Evolutionary conservation across 23 tunicate genomes (phyloP), one percentile per base, ranked within the genome.

Genomic region (Phallusia fumigata): DNA sequence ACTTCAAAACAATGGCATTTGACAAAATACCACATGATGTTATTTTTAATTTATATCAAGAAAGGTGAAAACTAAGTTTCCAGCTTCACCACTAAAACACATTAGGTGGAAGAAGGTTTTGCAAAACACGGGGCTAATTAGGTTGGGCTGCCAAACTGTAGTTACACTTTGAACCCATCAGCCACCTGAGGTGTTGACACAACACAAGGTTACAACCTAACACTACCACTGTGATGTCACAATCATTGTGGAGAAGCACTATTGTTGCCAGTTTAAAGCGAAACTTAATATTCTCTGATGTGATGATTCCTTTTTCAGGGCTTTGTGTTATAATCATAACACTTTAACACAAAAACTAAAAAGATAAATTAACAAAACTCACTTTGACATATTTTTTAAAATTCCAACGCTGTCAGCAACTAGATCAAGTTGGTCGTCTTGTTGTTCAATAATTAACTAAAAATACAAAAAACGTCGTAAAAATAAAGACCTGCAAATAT

Each of bases 341-440:
- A 10, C 47, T 40, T 40, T 40, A 10, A 40, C 47, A 10, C 8
- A 40, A 40, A 10, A 5, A 10, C 69, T 58, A 21, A 8, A 58
- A 6, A 58, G 28, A 13, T 6, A 3, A 6, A 13, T 58, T 58
- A 1, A 2, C 13, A 24, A 80, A 6, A 81, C 95, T 76, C 45
- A 90, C 96, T 75, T 82, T 73, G 96, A 92, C 98, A 93, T 93
- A 36, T 88, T 85, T 52, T 93, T 93, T 65, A 93, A 83, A 32
- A 88, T 82, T 30, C 98, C 98, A 30, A 93, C 98, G 65, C 98
- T 93, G 64, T 88, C 93, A 0, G 98, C 98, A 0, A 93, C 98
- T 0, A 93, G 79, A 53, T 93, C 98, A 8, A 93, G 82, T 64
- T 93, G 98, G 73, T 88, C 98, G 65, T 93, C 98, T 72, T 93